A percentile compares a stretch with the other conserved stretches of the same genome.
Evolutionary conservation across 2,113 vertebrate genomes (phyloP).

Genomic region (Orthonyx spaldingii): DNA sequence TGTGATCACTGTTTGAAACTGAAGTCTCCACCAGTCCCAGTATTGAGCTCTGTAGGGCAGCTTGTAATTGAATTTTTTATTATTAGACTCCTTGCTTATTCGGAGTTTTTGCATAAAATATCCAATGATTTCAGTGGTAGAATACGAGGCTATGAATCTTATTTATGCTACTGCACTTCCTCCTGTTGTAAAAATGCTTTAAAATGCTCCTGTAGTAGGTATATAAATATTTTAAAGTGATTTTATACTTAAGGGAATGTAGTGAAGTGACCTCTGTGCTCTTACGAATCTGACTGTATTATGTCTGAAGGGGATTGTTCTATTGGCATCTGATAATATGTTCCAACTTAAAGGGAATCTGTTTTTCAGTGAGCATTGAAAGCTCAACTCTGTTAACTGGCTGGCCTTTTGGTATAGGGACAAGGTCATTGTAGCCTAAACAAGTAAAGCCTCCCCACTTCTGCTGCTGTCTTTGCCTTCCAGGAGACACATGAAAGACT

Average conservation of each 20-base stretch:
- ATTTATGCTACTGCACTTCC: background rate
- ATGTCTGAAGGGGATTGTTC: background rate
- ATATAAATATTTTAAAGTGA: background rate
- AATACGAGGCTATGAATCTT: background rate
- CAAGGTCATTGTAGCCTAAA: background rate
- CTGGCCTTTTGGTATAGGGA: background rate
- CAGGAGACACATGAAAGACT: background rate
- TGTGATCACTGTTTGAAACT: background rate
- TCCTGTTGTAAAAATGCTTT: background rate
- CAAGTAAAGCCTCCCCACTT: background rate
- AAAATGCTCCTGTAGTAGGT: background rate
- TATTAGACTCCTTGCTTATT: background rate
- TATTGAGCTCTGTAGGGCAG: background rate
- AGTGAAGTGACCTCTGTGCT: background rate
- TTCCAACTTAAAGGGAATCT: background rate
- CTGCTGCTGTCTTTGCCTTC: background rate
- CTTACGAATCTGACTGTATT: background rate
- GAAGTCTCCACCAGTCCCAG: background rate
- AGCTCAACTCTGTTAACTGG: background rate
- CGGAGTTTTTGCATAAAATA: background rate
- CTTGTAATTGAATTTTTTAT: background rate
- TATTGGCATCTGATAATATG: background rate
- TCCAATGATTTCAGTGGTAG: background rate
- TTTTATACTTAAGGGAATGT: background rate
- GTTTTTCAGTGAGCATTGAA: background rate